phyloP scores from a whole-genome alignment of 2,113 vertebrate species.

The zebrafish (Danio rerio) region DNA sequence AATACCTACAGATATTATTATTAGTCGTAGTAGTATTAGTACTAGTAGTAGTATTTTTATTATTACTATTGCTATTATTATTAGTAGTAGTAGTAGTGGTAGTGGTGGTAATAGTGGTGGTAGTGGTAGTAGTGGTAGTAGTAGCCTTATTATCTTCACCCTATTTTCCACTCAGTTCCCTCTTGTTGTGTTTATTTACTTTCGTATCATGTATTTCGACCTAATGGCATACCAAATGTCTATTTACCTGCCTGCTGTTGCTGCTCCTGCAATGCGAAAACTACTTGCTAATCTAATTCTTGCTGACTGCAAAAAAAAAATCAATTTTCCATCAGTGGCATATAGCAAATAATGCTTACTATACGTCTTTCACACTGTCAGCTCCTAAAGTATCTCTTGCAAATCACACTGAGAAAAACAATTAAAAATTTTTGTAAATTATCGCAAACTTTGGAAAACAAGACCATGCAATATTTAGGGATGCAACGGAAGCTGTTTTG shows the following conservation, averaged over 20 bases:
- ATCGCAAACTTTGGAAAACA: constrained; percentile 53
- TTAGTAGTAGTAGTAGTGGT: no score
- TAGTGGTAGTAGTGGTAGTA: no score
- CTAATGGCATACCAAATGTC: not conserved
- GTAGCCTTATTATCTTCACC: no score
- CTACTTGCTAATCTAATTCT: constrained; percentile 65
- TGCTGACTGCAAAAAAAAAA: constrained; percentile 69
- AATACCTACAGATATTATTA: not conserved
- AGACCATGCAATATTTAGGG: constrained; percentile 34
- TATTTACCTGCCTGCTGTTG: constrained; percentile 11
- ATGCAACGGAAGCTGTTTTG: not conserved
- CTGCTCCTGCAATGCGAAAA: constrained; percentile 52
- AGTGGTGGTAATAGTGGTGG: no score
- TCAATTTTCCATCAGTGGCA: constrained; percentile 69
- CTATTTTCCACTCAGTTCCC: not conserved
- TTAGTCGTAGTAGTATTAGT: no score
- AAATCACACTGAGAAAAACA: constrained; percentile 49
- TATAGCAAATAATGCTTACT: constrained; percentile 69
- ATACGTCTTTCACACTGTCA: constrained; percentile 57
- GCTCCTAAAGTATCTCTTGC: constrained; percentile 56
- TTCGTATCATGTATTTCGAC: not conserved
- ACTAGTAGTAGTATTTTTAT: no score
- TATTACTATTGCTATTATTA: no score
- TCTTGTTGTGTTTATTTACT: not conserved
- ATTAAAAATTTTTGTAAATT: constrained; percentile 52